These are phyloP conservation scores for Hippocampus mohnikei DNA, from an alignment of 2,113 vertebrate species.

Conservation along the genomic window DNA sequence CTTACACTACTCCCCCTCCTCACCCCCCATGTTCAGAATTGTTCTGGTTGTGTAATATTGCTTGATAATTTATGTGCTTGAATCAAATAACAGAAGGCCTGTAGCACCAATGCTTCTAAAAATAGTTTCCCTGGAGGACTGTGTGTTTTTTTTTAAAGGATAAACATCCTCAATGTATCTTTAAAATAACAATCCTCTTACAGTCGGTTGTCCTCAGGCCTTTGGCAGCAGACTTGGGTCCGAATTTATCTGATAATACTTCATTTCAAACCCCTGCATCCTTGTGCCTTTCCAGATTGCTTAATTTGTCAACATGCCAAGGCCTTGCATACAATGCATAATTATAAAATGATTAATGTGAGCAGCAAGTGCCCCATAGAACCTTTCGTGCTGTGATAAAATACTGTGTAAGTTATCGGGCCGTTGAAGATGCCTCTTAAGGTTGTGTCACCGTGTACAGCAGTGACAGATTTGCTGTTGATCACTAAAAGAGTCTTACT, in stretches of 20 bases:
- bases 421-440: constrained; percentile 58
- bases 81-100: neutral
- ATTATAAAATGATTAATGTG: constrained; percentile 69
- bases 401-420: constrained; percentile 39
- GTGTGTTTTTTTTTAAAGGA: neutral
- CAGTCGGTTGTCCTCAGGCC: neutral
- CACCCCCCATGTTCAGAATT: no score
- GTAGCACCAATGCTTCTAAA: neutral
- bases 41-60: neutral
- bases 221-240: constrained; percentile 22
- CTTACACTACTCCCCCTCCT: no score
- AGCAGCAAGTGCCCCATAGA: constrained; percentile 26
- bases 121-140: neutral
- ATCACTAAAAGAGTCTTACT: constrained; percentile 50
- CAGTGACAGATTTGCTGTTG: constrained; percentile 57
- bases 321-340: constrained; percentile 53
- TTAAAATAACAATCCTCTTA: constrained; percentile 1
- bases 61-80: neutral
- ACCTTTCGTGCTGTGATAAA: constrained; percentile 41
- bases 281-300: constrained; percentile 48
- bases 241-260: constrained; percentile 39
- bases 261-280: constrained; percentile 37
- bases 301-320: constrained; percentile 66
- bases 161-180: neutral
- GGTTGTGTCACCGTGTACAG: constrained; percentile 45